Evolutionary conservation across 2,888 invertebrate species (phyloP).

Genomic region (Autographa gamma): DNA sequence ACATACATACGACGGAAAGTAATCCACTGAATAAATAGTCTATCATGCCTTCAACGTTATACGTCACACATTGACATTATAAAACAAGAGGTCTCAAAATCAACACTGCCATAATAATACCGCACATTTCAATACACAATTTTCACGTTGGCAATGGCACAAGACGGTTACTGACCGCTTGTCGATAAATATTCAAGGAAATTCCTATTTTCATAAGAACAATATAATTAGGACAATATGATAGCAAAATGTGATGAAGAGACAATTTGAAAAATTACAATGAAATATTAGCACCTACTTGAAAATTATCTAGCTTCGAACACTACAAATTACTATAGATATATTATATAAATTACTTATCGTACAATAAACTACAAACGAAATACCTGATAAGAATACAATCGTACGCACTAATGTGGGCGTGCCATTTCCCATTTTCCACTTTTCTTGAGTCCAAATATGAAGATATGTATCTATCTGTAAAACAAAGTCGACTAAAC

Average conservation of each 20-base stretch:
- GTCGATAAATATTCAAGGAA: not conserved
- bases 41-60: not conserved
- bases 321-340: not conserved
- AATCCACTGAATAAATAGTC: not conserved
- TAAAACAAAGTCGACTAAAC: slow-evolving; percentile 36
- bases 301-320: too few species aligned
- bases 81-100: not conserved
- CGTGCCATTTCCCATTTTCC: slow-evolving; percentile 57
- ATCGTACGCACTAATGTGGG: slow-evolving; percentile 58
- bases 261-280: not conserved
- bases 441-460: slow-evolving; percentile 12
- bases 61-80: not conserved
- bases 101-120: not conserved
- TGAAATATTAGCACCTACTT: too few species aligned
- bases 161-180: not conserved
- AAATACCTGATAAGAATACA: slow-evolving; percentile 66
- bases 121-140: too few species aligned
- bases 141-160: not conserved
- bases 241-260: too few species aligned
- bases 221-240: not conserved
- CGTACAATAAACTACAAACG: slow-evolving; percentile 25
- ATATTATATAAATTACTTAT: not conserved
- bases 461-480: slow-evolving; percentile 41
- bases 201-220: not conserved
- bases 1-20: not conserved